Conservation (phyloP, 1,140 invertebrate species). For the Ostrea denselamellosa region DNA sequence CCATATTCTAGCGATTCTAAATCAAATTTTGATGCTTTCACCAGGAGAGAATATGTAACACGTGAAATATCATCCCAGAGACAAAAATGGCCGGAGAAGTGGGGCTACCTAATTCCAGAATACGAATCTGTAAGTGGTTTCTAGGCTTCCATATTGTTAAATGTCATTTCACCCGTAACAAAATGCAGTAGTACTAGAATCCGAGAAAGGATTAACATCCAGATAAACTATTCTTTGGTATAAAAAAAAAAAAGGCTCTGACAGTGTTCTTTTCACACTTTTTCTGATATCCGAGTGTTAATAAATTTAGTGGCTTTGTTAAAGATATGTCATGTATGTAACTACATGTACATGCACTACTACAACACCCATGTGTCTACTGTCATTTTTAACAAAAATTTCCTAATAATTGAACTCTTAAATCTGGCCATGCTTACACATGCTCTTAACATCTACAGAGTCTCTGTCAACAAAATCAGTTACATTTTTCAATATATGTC, state of each 20-base stretch:
- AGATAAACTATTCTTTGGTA: neutral
- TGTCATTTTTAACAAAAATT: too few species aligned
- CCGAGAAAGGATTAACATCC: neutral
- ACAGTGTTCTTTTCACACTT: too few species aligned
- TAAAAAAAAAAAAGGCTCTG: neutral
- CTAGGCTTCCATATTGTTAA: neutral
- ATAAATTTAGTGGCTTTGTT: too few species aligned
- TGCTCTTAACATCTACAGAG: neutral
- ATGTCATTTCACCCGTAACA: too few species aligned
- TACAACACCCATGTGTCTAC: too few species aligned
- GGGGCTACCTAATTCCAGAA: constrained; percentile 64
- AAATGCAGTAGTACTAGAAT: too few species aligned
- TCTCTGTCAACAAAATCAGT: neutral
- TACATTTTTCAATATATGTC: neutral
- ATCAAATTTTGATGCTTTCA: neutral
- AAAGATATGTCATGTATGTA: too few species aligned
- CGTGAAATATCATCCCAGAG: constrained; percentile 57
- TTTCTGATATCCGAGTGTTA: too few species aligned
- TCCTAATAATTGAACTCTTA: too few species aligned
- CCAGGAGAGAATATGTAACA: constrained; percentile 62
- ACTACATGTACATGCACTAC: too few species aligned
- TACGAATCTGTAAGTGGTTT: constrained; percentile 42
- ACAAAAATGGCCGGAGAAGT: constrained; percentile 60
- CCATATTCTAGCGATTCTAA: neutral
- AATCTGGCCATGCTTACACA: too few species aligned